These are phyloP conservation scores for Struthio camelus DNA, from an alignment of 2,113 vertebrate species.

Conservation along the genomic window DNA sequence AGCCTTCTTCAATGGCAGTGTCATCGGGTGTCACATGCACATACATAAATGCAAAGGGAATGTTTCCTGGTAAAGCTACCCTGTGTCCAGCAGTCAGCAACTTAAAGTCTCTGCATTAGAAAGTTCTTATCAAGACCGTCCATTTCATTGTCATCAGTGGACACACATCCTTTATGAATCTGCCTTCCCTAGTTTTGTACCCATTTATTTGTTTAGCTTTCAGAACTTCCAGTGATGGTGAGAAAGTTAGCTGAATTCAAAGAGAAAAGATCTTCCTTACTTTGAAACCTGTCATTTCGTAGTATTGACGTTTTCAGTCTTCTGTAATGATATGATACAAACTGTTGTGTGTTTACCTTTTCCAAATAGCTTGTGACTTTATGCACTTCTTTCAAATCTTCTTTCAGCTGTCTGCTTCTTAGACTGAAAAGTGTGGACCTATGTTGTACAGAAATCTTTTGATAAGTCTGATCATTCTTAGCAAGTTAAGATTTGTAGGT, in stretches of 20 bases:
- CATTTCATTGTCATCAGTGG: too few relatives aligned
- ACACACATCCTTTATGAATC: too few relatives aligned
- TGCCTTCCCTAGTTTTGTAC: too few relatives aligned
- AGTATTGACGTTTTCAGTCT: not conserved
- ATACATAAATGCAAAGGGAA: too few relatives aligned
- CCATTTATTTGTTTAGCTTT: not conserved
- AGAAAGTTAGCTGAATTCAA: not conserved
- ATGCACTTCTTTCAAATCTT: not conserved
- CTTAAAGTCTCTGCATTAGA: too few relatives aligned
- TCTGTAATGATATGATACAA: not conserved
- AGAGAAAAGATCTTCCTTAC: not conserved
- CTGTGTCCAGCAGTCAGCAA: too few relatives aligned
- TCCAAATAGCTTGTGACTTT: not conserved
- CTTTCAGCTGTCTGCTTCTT: not conserved
- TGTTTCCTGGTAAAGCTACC: too few relatives aligned
- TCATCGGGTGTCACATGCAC: too few relatives aligned
- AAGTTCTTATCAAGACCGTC: too few relatives aligned
- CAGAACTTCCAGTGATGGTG: not conserved
- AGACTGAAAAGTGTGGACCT: not conserved
- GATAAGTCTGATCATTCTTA: not conserved
- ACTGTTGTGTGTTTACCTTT: not conserved
- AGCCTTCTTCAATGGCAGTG: too few relatives aligned
- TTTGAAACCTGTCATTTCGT: not conserved
- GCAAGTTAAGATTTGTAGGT: not conserved
- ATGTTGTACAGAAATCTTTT: not conserved